Base-by-base conservation (phyloP, 2,113 vertebrate genomes). In the Craseonycteris thonglongyai region DNA sequence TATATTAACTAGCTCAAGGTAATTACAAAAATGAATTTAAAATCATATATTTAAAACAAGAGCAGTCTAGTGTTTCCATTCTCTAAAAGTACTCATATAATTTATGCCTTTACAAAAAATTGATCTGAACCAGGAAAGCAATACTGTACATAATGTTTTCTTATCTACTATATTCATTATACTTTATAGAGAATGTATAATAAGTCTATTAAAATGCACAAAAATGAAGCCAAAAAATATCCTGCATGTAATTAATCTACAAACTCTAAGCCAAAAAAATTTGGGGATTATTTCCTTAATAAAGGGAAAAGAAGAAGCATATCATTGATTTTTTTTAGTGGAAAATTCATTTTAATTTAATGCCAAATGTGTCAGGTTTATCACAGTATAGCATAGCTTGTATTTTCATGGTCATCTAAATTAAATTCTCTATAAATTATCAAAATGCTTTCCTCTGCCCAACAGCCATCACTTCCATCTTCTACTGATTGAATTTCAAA, bases 321-420 rank as follows among this genome's bases (percentile, higher is more conserved):
- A 75, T 89, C 88, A 96, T 95, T 92, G 92, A 95, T 78, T 91
- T 96, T 96, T 95, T 88, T 95, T 26, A 97, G 82, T 94, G 86
- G 94, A 97, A 97, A 97, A 97, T 94, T 95, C 85, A 94, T 96
- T 95, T 93, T 88, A 90, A 59, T 66, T 86, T 95, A 91, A 95
- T 96, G 96, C 93, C 89, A 63, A 81, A 96, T 96, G 30, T 95
- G 83, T 94, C 93, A 95, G 79, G 78, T 93, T 96, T 95, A 93
- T 95, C 93, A 75, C 38, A 88, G 79, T 63, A 61, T 84, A 81
- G 59, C 86, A 96, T 79, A 58, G 71, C 74, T 91, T 94, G 7
- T 95, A 79, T 93, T 95, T 95, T 94, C 93, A 96, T 93, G 94
- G 93, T 35, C 59, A 90, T 96, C 89, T 91, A 94, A 89, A 93